Conservation (phyloP, 2,113 vertebrate genomes). For the Oceanodroma tethys region DNA sequence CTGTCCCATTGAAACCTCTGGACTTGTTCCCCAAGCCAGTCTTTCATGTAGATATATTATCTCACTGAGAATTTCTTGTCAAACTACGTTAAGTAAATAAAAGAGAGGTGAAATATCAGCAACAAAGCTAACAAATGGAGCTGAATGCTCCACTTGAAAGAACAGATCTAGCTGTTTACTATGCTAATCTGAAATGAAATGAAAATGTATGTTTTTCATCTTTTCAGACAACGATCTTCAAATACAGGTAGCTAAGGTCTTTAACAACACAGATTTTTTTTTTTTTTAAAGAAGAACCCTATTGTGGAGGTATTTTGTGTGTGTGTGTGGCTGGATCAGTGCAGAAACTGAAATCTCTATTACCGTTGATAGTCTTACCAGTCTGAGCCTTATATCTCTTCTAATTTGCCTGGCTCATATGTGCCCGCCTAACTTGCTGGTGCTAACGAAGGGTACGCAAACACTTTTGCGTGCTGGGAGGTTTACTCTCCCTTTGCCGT, state of each 20-base stretch:
- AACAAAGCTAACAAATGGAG: slow-evolving; percentile 75
- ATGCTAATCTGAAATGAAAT: slow-evolving; percentile 74
- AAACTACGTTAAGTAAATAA: slow-evolving; percentile 79
- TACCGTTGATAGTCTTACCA: background rate
- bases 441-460: background rate
- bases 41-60: slow-evolving; percentile 74
- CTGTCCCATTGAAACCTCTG: slow-evolving; percentile 61
- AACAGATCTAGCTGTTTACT: slow-evolving; percentile 73
- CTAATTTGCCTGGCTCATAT: background rate
- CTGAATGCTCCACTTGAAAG: slow-evolving; percentile 65
- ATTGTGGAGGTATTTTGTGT: background rate
- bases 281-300: background rate
- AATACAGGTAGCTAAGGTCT: slow-evolving; percentile 64
- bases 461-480: background rate
- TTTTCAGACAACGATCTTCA: slow-evolving; percentile 70
- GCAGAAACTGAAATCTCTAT: background rate
- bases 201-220: slow-evolving; percentile 78
- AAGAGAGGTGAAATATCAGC: slow-evolving; percentile 74
- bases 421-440: background rate
- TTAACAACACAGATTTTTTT: background rate
- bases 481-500: background rate
- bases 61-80: slow-evolving; percentile 77
- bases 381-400: background rate
- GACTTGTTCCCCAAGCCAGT: slow-evolving; percentile 60
- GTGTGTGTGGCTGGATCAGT: background rate